Percentiles rank a stretch among this genome's conserved stretches.
Evolutionary conservation across 2,888 invertebrate genomes (phyloP).

Genomic region (Capitulum mitella): DNA sequence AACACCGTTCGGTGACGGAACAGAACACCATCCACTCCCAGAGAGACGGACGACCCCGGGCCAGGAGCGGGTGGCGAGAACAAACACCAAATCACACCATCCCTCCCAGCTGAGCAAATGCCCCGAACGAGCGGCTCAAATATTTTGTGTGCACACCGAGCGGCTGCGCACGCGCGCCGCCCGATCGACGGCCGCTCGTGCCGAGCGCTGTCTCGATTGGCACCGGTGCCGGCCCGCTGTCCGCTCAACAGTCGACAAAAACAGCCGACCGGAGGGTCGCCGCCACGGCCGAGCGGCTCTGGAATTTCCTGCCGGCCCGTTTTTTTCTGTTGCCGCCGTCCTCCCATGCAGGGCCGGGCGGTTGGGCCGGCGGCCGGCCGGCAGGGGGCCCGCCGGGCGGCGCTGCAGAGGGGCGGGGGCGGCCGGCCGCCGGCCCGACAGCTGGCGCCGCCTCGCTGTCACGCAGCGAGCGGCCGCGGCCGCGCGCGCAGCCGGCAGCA

Average conservation of each 20-base stretch:
- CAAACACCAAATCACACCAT: neutral
- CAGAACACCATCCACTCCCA: too few species aligned
- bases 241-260: neutral
- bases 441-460: too few species aligned
- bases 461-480: neutral
- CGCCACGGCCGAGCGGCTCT: neutral
- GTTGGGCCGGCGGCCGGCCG: too few species aligned
- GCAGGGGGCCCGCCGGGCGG: too few species aligned
- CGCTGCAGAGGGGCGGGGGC: neutral
- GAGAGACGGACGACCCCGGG: too few species aligned
- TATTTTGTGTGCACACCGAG: neutral
- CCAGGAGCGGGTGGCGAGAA: neutral
- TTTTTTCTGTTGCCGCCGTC: neutral
- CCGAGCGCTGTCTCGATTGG: neutral
- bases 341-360: too few species aligned
- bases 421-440: too few species aligned
- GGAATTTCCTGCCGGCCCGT: slow-evolving; percentile 5
- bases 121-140: neutral
- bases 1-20: too few species aligned
- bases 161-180: neutral
- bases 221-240: neutral
- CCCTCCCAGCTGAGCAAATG: neutral
- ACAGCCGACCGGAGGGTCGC: neutral
- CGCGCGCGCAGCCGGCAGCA: neutral
- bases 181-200: too few species aligned